Evolutionary conservation across 2,888 invertebrate genomes (phyloP), one percentile per base, ranked within the genome.

Genomic region (Parascotia fuliginaria): DNA sequence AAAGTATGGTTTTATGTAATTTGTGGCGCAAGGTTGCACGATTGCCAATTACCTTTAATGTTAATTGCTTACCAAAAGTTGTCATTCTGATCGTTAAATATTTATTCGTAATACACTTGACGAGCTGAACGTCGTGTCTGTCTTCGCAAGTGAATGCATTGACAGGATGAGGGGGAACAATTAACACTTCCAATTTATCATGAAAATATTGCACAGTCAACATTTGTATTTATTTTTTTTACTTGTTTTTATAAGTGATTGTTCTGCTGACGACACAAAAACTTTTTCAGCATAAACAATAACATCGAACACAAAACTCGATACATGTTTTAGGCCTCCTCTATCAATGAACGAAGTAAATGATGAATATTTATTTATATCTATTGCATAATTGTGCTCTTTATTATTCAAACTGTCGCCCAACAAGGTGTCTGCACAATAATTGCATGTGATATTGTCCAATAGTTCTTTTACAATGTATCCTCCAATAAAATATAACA

Each of bases 401-500:
- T 47, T 39, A n/a, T 19, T 0, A n/a, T 9, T 27, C 6, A 45
- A 9, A 13, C 32, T 39, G 19, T 24, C 42, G 24, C n/a, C 38
- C 13, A 22, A 31, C n/a, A n/a, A n/a, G n/a, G n/a, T n/a, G n/a
- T n/a, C n/a, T n/a, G n/a, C n/a, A 32, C 47, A 37, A 19, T 15
- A 11, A 15, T 24, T 1, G 31, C 31, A 42, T 24, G 22, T 11
- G 31, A 42, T 22, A 37, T 48, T 48, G 12, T 42, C 13, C 19
- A 31, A 31, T 3, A 16, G 9, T 31, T 42, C 31, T 29, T 45
- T 38, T n/a, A 15, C 33, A 15, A 45, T 24, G 39, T 45, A 31
- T 14, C 39, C 45, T 11, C 39, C 39, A n/a, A 39, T 39, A 33
- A 39, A 39, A 27, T 45, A 45, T 6, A 45, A 33, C 3, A 45